These are phyloP conservation scores for Oithona nana DNA, from an alignment of 2,888 invertebrate species.

Conservation along the genomic window DNA sequence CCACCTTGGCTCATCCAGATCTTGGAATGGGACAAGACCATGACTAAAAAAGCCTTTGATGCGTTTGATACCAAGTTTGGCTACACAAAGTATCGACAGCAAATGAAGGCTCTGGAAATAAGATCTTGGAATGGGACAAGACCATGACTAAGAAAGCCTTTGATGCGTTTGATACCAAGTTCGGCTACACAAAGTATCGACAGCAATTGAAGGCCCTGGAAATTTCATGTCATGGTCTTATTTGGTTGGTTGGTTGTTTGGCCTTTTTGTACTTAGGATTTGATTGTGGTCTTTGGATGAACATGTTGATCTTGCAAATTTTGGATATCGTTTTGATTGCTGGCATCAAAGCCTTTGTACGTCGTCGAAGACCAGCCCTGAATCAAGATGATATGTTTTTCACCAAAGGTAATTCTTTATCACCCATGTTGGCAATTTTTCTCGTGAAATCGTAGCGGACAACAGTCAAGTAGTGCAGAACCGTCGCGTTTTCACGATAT, in stretches of 20 bases:
- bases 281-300: background rate
- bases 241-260: background rate
- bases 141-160: constrained; percentile 29
- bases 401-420: no score
- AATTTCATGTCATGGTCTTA: constrained; percentile 23
- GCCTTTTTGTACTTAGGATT: background rate
- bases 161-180: constrained; percentile 24
- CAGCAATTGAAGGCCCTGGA: constrained; percentile 35
- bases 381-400: constrained; percentile 46
- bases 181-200: constrained; percentile 27
- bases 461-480: no score
- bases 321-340: background rate
- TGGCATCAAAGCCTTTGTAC: constrained; percentile 36
- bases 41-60: constrained; percentile 29
- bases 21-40: constrained; percentile 27
- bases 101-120: constrained; percentile 36
- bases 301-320: background rate
- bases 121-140: constrained; percentile 27
- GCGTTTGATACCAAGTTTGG: constrained; percentile 25
- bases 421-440: no score
- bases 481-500: no score
- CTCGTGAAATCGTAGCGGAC: no score
- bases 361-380: constrained; percentile 52
- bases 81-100: constrained; percentile 27
- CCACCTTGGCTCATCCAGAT: constrained; percentile 23